These are phyloP conservation scores for Amphibalanus amphitrite DNA, from an alignment of 1,140 invertebrate species.

Conservation along the genomic window DNA sequence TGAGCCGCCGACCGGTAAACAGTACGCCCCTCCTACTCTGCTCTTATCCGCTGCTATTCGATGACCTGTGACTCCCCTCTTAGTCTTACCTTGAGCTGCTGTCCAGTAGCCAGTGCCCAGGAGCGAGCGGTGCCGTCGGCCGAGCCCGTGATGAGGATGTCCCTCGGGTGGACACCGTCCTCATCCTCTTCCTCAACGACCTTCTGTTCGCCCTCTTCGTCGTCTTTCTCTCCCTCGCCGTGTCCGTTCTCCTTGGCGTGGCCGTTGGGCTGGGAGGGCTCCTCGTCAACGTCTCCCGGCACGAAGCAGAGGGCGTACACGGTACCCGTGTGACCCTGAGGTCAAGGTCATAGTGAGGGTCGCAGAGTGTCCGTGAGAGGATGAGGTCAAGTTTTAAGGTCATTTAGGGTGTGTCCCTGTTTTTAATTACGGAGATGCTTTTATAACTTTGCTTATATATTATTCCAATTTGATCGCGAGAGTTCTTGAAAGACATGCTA, in stretches of 20 bases:
- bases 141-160: conserved; percentile 14
- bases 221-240: background rate
- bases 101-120: conserved; percentile 20
- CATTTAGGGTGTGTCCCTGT: no score
- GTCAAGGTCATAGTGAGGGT: conserved; percentile 10
- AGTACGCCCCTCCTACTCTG: no score
- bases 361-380: no score
- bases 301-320: conserved; percentile 34
- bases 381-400: no score
- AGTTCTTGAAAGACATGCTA: no score
- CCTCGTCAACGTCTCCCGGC: conserved; percentile 17
- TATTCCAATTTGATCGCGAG: no score
- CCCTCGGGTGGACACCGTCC: conserved; percentile 25
- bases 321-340: conserved; percentile 32
- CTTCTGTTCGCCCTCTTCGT: background rate
- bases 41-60: no score
- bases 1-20: no score
- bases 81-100: conserved; percentile 9
- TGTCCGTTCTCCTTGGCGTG: background rate
- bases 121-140: conserved; percentile 15
- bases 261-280: no score
- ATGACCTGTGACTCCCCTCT: no score
- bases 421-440: no score
- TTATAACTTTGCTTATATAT: no score
- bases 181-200: conserved; percentile 35